These are phyloP conservation scores for Drosophila neonasuta DNA, from an alignment of 2,888 invertebrate species.

Conservation along the genomic window DNA sequence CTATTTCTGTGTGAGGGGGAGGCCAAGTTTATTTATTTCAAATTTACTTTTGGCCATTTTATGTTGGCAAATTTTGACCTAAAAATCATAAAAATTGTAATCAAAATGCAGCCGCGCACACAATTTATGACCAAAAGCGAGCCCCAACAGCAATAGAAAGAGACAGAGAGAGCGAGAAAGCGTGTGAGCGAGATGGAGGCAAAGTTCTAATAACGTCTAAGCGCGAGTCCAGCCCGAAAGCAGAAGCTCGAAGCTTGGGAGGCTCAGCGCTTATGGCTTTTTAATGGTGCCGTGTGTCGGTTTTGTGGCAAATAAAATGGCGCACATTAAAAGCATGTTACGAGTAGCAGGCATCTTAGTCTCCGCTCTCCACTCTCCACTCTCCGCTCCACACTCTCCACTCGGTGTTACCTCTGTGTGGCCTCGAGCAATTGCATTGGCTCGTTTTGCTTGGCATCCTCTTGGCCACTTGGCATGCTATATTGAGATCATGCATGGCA, in stretches of 20 bases:
- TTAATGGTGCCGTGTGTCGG: constrained; percentile 77
- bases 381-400: neutral
- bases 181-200: constrained; percentile 1
- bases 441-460: constrained; percentile 4
- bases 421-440: constrained; percentile 62
- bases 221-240: constrained; percentile 59
- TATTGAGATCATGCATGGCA: constrained; percentile 75
- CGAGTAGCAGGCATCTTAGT: constrained; percentile 24
- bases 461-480: constrained; percentile 47
- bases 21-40: constrained; percentile 67
- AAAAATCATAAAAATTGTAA: constrained; percentile 78
- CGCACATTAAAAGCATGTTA: constrained; percentile 74
- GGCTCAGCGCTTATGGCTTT: constrained; percentile 77
- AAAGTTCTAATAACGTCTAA: constrained; percentile 70
- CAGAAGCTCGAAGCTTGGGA: constrained; percentile 46
- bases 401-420: neutral
- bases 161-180: constrained; percentile 6
- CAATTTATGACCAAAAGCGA: constrained; percentile 65
- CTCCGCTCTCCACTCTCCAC: neutral
- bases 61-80: constrained; percentile 78
- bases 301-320: constrained; percentile 76
- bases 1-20: constrained; percentile 14
- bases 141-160: constrained; percentile 25
- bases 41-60: constrained; percentile 77
- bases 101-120: constrained; percentile 64